Evolutionary conservation across 2,888 invertebrate species (phyloP).

Genomic region (Nomada fabriciana): DNA sequence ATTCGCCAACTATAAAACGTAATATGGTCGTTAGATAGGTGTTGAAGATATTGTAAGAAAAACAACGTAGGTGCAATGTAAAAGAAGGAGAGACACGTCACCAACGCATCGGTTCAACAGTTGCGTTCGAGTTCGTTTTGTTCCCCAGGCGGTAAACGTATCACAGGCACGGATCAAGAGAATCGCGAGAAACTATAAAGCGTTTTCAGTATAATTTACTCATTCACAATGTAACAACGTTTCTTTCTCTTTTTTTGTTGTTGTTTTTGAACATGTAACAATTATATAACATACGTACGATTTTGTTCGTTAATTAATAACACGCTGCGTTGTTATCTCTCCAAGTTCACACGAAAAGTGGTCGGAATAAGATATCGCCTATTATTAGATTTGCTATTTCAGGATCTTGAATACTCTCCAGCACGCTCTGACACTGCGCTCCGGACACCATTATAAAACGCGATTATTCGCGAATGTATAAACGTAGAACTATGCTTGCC

Average conservation of each 20-base stretch:
- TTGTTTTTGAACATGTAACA: conserved; percentile 43
- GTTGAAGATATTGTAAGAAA: conserved; percentile 3
- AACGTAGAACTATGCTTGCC: conserved; percentile 48
- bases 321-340: conserved; percentile 70
- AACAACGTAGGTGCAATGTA: conserved; percentile 34
- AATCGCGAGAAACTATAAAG: conserved; percentile 13
- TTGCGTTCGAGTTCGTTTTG: conserved; percentile 34
- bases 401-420: conserved; percentile 71
- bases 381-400: conserved; percentile 76
- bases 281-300: conserved; percentile 70
- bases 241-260: conserved; percentile 4
- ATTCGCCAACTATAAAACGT: conserved; percentile 9
- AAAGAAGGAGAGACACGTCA: conserved; percentile 55
- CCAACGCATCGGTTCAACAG: conserved; percentile 46
- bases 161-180: conserved; percentile 16
- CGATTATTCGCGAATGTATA: conserved; percentile 33
- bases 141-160: conserved; percentile 19
- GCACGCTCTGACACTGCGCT: conserved; percentile 62
- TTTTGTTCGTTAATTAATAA: conserved; percentile 56
- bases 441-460: conserved; percentile 67
- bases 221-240: conserved; percentile 3
- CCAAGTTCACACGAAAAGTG: conserved; percentile 78
- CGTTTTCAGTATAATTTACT: conserved; percentile 16
- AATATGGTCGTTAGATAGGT: neutral
- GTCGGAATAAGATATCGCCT: conserved; percentile 74